Base-by-base conservation (phyloP, 1,140 invertebrate genomes). In the Drosophila orena region DNA sequence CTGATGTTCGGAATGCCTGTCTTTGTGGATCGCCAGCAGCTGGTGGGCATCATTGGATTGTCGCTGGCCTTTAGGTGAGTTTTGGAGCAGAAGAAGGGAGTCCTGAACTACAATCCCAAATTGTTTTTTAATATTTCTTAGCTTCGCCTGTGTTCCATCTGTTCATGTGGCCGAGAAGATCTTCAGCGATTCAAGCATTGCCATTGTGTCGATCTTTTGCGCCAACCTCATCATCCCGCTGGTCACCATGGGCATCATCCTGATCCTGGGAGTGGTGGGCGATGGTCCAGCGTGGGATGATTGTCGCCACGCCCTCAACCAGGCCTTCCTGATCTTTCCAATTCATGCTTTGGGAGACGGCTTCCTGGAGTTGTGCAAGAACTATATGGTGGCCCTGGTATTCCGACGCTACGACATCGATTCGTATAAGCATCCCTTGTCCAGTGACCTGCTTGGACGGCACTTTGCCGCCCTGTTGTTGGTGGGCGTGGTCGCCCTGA, bases 161-260 rank as follows among this genome's bases (percentile, higher is more conserved):
- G 91, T 93, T 2, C 94, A 95, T 91, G 75, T 95, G n/a, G 84
- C 91, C 0, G 95, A 95, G 81, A 95, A 95, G 81, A 68, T 93
- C 27, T 96, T 95, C 91, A 85, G 91, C 17, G 95, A 95, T 69
- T 92, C 95, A 0, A 95, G 94, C 73, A 90, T 95, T 14, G 94
- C 95, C 14, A 95, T 95, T 86, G 95, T 95, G 92, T 92, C 95
- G 1, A 93, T 95, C 10, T 95, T 95, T 84, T 95, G 95, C 69
- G 89, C 93, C 6, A 95, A 95, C 89, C 93, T 94, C 6, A 95
- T 95, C 66, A 92, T 95, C 27, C 94, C 94, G 0, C 89, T 95
- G 17, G 73, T 92, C 2, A 94, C 94, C n/a, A 91, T 95, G 58
- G 93, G 94, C 5, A 92, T 94, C 5, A 93, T 95, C 10, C 91